Evolutionary conservation across 2,888 invertebrate species (phyloP), one percentile per base, ranked within the genome.

Genomic region (Eupithecia dodoneata): DNA sequence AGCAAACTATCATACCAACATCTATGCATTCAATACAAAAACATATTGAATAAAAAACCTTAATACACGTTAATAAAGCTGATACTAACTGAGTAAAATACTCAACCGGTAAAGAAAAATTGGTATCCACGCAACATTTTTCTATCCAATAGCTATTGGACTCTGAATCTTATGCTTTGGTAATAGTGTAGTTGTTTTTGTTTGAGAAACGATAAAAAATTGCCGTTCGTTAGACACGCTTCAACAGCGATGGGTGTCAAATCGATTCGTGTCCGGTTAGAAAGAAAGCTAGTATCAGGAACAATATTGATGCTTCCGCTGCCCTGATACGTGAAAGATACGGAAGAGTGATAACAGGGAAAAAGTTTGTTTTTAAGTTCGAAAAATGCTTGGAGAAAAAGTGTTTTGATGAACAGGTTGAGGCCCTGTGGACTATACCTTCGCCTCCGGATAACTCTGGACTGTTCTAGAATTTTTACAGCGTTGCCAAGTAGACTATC

Each of bases 191-290:
- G 15, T 66, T 0, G 41, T 55, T 69, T 65, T 59, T 44, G 52
- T 72, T 72, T 76, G n/a, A 47, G 69, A 30, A 76, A 66, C 71
- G 75, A 71, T 76, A 72, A 49, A 72, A 49, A 65, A 76, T 79
- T 76, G 72, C 41, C 49, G 81, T 79, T 83, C 75, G 80, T 83
- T 83, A 83, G 83, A 75, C 45, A 69, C 80, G 82, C 79, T 83
- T 79, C 67, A 82, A 81, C 78, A 79, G 80, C 80, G 79, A 83
- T 84, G 76, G 75, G 81, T 83, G 84, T 83, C 83, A 80, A 81
- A 81, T 80, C 74, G 83, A 80, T 80, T 82, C 76, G 75, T 73
- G 80, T 84, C 84, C 84, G 84, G 80, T 81, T 80, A 42, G 47
- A 76, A 81, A 81, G 84, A 83, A 84, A 84, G 82, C 79, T 66